Percentiles rank a stretch among this genome's conserved stretches.
Evolutionary conservation across 2,797 vertebrate species (phyloP).

Genomic region (Tachyglossus aculeatus): DNA sequence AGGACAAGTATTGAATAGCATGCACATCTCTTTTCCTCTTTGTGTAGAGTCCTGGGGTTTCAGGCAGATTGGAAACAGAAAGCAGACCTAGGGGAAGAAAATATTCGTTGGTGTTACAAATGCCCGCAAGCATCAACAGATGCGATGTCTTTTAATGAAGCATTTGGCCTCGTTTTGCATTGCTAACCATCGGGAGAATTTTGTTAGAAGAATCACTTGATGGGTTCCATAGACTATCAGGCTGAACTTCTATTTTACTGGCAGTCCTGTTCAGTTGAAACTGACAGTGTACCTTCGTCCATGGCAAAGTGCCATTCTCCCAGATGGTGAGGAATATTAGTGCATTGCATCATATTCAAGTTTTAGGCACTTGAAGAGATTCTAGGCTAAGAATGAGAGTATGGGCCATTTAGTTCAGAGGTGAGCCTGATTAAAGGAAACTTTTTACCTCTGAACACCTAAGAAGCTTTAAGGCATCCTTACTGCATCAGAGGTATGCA

Average conservation of each 20-base stretch:
- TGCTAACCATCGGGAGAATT: constrained; percentile 49
- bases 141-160: constrained; percentile 56
- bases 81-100: background rate
- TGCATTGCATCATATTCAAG: constrained; percentile 25
- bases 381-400: too few relatives aligned
- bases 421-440: constrained; percentile 1
- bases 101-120: constrained; percentile 36
- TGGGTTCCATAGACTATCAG: constrained; percentile 66
- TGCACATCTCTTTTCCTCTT: background rate
- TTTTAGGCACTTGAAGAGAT: background rate
- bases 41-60: constrained; percentile 14
- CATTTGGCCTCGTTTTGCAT: constrained; percentile 67
- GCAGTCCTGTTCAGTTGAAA: constrained; percentile 43
- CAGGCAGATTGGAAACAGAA: constrained; percentile 18
- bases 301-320: constrained; percentile 64
- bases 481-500: too few relatives aligned
- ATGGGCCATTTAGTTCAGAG: too few relatives aligned
- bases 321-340: constrained; percentile 73
- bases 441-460: fast-evolving
- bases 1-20: background rate
- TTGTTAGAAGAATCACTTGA: constrained; percentile 54
- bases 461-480: background rate
- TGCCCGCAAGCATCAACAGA: constrained; percentile 56
- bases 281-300: constrained; percentile 25
- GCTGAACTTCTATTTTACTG: constrained; percentile 65